phyloP scores from a whole-genome alignment of 2,797 vertebrate species.

The Rhinoraja longicauda region DNA sequence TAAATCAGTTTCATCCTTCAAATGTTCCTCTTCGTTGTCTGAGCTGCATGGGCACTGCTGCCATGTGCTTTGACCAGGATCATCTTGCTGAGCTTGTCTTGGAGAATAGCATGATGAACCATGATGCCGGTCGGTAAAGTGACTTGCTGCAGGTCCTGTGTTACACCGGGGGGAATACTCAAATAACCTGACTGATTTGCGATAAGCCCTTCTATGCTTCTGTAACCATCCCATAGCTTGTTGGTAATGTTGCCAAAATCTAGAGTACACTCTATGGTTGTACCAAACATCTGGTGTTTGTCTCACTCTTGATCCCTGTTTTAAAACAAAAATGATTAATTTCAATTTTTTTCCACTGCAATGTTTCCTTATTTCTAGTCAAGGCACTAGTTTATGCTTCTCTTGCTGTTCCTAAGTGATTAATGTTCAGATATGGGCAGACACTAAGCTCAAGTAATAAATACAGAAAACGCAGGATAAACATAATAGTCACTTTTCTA shows the following conservation, averaged over 20 bases:
- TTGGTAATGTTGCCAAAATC: constrained; percentile 86
- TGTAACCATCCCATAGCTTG: constrained; percentile 81
- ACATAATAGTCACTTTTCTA: neutral
- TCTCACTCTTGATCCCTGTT: constrained; percentile 48
- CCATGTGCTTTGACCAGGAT: neutral
- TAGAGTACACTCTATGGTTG: constrained; percentile 61
- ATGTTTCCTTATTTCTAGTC: neutral
- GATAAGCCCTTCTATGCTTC: constrained; percentile 72
- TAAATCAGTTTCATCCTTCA: constrained; percentile 34
- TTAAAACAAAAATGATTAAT: neutral
- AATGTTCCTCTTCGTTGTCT: neutral
- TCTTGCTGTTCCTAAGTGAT: neutral
- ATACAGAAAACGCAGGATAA: neutral
- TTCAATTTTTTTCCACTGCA: neutral
- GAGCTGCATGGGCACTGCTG: neutral
- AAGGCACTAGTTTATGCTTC: neutral
- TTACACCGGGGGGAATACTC: constrained; percentile 46
- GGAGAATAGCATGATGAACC: neutral
- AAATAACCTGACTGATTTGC: constrained; percentile 64
- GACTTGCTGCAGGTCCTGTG: constrained; percentile 40
- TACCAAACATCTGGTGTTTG: constrained; percentile 58
- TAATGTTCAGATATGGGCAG: neutral
- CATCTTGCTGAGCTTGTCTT: neutral
- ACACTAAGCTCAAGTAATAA: neutral
- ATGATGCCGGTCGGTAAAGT: constrained; percentile 54